Evolutionary conservation across 2,888 invertebrate genomes (phyloP), one percentile per base, ranked within the genome.

Genomic region (Drosophila dives): DNA sequence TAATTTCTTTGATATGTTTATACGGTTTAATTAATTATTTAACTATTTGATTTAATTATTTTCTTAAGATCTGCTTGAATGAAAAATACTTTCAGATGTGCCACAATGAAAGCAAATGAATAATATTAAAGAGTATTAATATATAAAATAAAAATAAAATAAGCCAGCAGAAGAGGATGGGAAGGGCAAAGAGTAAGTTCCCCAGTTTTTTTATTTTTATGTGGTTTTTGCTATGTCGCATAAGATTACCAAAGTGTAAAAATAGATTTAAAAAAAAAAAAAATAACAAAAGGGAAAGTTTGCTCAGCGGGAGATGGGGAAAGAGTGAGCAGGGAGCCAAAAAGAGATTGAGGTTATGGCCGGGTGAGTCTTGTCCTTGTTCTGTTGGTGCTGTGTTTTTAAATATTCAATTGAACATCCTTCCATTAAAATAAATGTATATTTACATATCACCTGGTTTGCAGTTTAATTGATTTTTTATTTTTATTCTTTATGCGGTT

Each of bases 181-280:
- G 10, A 20, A 29, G 2, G 40, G 8, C 20, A 6, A 11, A 11
- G 1, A 23, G 20, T 6, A 36, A 45, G 32, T 50, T 70, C 36
- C 23, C 40, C 23, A 33, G 54, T 20, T 23, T 15, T 71, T 72
- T 77, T 38, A 42, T 26, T 54, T 60, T 48, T 61, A 49, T 53
- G 38, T 40, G 32, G 33, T n/a, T 63, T n/a, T 54, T 49, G 54
- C 34, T 63, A 26, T 50, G 65, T 49, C 68, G 64, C 61, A 81
- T 64, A 78, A 78, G 68, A 64, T 72, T 75, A 48, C 63, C 72
- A 72, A 81, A 82, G 84, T 84, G 81, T 78, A 56, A 81, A 83
- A 78, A 75, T 73, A 75, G 73, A 68, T 34, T 38, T 53, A 59
- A 59, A 65, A 62, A 62, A 51, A n/a, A 32, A 26, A 12, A 26